Evolutionary conservation across 2,113 vertebrate genomes (phyloP).

Genomic region (Cnemophilus loriae): DNA sequence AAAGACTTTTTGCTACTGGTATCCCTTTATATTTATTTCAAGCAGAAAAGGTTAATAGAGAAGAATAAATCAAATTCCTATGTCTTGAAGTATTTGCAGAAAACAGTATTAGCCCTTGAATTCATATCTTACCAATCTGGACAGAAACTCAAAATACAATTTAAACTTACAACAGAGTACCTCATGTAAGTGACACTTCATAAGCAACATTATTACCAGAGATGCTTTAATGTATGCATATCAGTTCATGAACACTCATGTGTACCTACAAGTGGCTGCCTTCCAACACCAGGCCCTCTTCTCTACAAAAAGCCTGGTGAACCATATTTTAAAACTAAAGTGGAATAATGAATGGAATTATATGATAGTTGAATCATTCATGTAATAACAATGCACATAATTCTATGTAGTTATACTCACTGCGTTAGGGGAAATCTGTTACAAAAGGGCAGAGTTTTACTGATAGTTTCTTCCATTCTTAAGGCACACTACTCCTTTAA

Average conservation of each 20-base stretch:
- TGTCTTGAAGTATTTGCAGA: neutral
- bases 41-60: neutral
- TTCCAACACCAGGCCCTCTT: neutral
- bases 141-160: neutral
- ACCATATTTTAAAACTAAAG: neutral
- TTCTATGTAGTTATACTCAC: neutral
- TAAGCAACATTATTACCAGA: neutral
- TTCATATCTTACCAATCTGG: neutral
- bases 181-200: neutral
- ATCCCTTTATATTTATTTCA: neutral
- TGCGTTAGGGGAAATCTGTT: neutral
- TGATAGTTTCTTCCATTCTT: neutral
- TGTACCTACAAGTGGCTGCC: neutral
- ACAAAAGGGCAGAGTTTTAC: neutral
- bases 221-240: neutral
- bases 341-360: neutral
- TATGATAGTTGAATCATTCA: neutral
- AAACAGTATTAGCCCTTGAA: neutral
- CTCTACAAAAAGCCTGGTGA: neutral
- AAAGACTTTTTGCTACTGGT: neutral
- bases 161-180: neutral
- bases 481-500: neutral
- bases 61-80: neutral
- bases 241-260: neutral
- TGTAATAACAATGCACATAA: neutral